These are phyloP conservation scores for Dicyrtoma fusca DNA, from an alignment of 2,888 invertebrate species.

Conservation along the genomic window DNA sequence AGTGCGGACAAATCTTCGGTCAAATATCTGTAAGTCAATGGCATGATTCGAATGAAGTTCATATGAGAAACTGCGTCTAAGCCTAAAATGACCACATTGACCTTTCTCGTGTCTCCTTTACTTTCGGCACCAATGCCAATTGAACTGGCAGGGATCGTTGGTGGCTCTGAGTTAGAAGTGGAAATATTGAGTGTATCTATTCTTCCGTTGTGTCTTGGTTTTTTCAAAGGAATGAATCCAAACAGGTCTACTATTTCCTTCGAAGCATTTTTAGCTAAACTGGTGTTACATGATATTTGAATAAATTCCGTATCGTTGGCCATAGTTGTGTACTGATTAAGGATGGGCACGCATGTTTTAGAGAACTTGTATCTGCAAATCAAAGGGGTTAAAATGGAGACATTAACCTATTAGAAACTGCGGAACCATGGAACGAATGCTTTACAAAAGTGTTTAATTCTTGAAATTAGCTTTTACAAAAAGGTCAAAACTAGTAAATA, in stretches of 20 bases:
- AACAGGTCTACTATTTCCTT: constrained; percentile 4
- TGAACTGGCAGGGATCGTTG: constrained; percentile 63
- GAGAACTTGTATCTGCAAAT: neutral
- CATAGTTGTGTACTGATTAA: neutral
- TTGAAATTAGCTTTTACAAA: too few species aligned
- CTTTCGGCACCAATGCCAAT: too few species aligned
- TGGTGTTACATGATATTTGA: neutral
- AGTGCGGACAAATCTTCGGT: constrained; percentile 67
- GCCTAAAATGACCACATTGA: constrained; percentile 77
- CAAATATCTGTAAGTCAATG: constrained; percentile 69
- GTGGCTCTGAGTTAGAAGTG: too few species aligned
- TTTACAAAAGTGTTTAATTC: too few species aligned
- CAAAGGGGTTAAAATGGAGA: too few species aligned
- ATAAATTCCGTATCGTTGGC: neutral
- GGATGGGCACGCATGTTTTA: neutral
- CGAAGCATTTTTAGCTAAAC: too few species aligned
- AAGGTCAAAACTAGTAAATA: too few species aligned
- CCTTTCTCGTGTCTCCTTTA: too few species aligned
- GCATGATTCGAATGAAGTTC: constrained; percentile 83
- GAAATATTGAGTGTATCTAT: too few species aligned
- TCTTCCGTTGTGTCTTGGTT: too few species aligned
- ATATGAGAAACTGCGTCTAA: constrained; percentile 82
- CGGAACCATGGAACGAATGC: too few species aligned
- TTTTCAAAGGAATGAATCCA: neutral
- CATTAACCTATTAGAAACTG: too few species aligned